Base-by-base conservation (phyloP, 2,113 vertebrate genomes). In the Sebastes schlegelii region DNA sequence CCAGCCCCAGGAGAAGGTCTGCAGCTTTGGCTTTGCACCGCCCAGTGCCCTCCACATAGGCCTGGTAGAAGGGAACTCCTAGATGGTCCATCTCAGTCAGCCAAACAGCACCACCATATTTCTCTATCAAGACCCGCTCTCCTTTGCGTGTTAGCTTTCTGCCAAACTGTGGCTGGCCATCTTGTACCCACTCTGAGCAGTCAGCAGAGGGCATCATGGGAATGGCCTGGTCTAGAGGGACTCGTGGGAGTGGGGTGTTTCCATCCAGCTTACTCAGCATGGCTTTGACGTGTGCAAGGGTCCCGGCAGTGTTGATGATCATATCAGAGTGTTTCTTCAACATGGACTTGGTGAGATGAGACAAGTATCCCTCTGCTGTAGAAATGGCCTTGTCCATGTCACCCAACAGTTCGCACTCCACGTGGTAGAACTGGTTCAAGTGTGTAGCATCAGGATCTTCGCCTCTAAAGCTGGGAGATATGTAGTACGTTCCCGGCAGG, bases 41-140 rank as follows among this genome's bases (percentile, higher is more conserved):
- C 4, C 82, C 91, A 14, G 90, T 94, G 19, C 93, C 91, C 61
- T 95, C 91, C 23, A 94, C 92, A 40, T 96, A 96, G 0, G 95
- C 94, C 81, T 96, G 95, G 74, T 96, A 96, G 90, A 96, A 96
- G 5, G 95, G 94, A 69, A 96, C 95, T 3, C 91, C 92, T 1
- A 96, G 89, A 78, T 96, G 95, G 74, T 96, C 95, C 95, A 96
- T 96, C 83, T 96, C 95, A 2, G 94, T 95, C 66, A 96, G 79
- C 95, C 95, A 96, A 75, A 96, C 93, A 9, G 92, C 93, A 2
- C 94, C 93, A 11, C 93, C 93, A 58, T 92, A 95, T 85, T 93
- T 94, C 71, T 95, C 85, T 1, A 96, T 95, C 80, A 96, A 82
- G 45, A 93, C 88, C 1, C 68, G 76, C 77, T 96, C 95, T 49